These are phyloP conservation scores for Odontocerum albicorne DNA, from an alignment of 2,888 invertebrate species.

Conservation along the genomic window DNA sequence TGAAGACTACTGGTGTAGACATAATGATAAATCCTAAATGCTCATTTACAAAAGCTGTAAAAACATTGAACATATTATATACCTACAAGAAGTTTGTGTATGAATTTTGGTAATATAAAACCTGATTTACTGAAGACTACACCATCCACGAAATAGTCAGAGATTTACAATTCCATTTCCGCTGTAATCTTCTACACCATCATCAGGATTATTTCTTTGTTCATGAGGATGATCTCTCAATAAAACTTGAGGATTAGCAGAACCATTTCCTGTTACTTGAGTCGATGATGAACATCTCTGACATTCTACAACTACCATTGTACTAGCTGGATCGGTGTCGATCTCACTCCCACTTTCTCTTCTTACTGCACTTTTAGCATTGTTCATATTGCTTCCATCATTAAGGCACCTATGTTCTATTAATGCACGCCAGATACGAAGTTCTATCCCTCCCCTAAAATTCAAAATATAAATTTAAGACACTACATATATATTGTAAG, in stretches of 20 bases:
- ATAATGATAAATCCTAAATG: too few species aligned
- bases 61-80: too few species aligned
- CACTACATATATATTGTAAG: too few species aligned
- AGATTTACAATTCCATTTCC: constrained; percentile 49
- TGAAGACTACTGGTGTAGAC: too few species aligned
- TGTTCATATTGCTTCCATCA: constrained; percentile 11
- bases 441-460: constrained; percentile 77
- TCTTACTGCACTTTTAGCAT: constrained; percentile 13
- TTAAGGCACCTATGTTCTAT: constrained; percentile 55
- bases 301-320: constrained; percentile 54
- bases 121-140: constrained; percentile 51
- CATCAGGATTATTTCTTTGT: constrained; percentile 39
- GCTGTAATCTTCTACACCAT: constrained; percentile 44
- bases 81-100: not conserved
- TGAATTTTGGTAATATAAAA: not conserved
- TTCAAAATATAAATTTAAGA: too few species aligned
- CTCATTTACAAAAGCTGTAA: too few species aligned
- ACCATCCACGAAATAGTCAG: constrained; percentile 58
- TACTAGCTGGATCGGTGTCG: constrained; percentile 50
- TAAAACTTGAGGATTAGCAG: constrained; percentile 41
- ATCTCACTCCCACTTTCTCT: constrained; percentile 51
- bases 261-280: not conserved
- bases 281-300: constrained; percentile 39
- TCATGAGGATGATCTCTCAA: constrained; percentile 39
- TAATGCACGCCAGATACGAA: constrained; percentile 84